Evolutionary conservation across 92 coral and sea anemone species (phyloP).

Genomic region (Porites lobata): DNA sequence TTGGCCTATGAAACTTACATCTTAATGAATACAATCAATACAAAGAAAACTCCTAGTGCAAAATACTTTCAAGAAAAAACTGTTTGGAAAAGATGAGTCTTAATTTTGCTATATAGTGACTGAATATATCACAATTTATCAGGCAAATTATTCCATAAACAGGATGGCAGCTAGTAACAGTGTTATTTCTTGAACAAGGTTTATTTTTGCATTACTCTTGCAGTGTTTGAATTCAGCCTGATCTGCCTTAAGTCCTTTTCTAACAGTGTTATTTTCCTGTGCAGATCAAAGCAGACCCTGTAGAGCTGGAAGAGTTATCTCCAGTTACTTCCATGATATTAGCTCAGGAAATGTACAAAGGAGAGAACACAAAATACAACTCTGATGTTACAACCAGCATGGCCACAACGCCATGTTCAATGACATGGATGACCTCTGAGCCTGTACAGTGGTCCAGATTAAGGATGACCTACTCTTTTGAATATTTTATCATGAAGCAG

Average conservation of each 20-base stretch:
- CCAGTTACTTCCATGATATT: constrained; percentile 77
- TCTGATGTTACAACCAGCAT: constrained; percentile 60
- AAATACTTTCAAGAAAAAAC: no score
- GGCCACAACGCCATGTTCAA: constrained; percentile 75
- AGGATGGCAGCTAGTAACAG: not conserved
- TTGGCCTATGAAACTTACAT: no score
- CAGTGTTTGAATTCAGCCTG: not conserved
- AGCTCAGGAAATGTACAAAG: constrained; percentile 57
- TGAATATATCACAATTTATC: no score
- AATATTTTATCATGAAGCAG: constrained; percentile 96
- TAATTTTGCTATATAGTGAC: no score
- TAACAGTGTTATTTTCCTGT: not conserved
- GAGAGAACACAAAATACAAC: constrained; percentile 34
- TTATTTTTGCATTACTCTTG: not conserved
- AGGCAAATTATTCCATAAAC: no score
- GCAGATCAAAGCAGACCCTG: constrained; percentile 62
- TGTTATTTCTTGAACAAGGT: not conserved
- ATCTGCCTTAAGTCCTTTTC: not conserved
- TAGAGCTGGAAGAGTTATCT: constrained; percentile 72
- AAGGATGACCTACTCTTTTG: constrained; percentile 98
- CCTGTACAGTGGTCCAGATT: constrained; percentile 98
- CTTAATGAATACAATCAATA: no score
- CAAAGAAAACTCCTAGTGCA: no score
- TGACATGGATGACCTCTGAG: constrained; percentile 88
- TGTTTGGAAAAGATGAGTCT: no score